phyloP scores from a whole-genome alignment of 1,140 invertebrate species.

The Zaprionus ornatus region DNA sequence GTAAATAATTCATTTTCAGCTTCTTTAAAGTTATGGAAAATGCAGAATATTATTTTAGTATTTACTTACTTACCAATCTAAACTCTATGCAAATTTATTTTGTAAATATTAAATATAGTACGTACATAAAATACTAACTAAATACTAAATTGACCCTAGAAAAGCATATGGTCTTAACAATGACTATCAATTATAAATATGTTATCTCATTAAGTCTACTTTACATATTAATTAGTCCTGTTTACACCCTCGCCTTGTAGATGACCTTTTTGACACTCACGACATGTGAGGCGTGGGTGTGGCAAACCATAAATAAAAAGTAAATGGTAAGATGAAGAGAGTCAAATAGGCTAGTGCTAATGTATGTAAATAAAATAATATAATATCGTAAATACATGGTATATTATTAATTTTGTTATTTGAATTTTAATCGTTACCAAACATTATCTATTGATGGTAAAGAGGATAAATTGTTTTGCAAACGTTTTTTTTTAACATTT shows the following conservation, averaged over 20 bases:
- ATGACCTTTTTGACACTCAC: not conserved
- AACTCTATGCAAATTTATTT: not conserved
- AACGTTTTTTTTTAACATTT: no score
- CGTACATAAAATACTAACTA: no score
- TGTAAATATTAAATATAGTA: not conserved
- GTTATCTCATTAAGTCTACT: not conserved
- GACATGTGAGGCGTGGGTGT: not conserved
- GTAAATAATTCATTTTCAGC: no score
- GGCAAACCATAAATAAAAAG: not conserved
- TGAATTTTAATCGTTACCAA: not conserved
- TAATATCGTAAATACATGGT: no score
- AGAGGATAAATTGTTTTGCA: no score
- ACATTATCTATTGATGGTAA: no score
- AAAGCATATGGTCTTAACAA: not conserved
- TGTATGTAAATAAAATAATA: no score
- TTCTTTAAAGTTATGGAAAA: not conserved
- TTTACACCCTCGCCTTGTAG: not conserved
- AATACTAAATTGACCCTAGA: not conserved
- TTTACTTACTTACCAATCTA: not conserved
- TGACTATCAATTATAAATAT: not conserved
- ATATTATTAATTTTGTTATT: not conserved
- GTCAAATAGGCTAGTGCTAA: no score
- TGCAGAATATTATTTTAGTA: not conserved
- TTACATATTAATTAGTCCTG: not conserved
- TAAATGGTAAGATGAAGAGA: not conserved